phyloP scores from a whole-genome alignment of 1,140 invertebrate species.

The Drosophila tropicalis region DNA sequence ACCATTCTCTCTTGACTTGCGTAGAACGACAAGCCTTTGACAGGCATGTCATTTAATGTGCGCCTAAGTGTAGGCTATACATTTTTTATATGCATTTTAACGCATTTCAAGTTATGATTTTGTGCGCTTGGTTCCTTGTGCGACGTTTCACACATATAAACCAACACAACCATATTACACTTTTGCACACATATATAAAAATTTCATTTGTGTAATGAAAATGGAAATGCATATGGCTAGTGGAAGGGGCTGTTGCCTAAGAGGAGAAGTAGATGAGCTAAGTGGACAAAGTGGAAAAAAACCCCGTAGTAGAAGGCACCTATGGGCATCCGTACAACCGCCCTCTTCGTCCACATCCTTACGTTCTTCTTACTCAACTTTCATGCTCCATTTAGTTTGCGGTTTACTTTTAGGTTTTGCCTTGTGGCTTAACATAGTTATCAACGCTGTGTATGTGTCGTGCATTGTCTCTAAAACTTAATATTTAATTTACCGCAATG shows the following conservation, averaged over 20 bases:
- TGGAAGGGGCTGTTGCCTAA: not conserved
- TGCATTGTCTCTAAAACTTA: conserved; percentile 2
- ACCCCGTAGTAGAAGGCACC: not conserved
- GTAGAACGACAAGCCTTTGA: conserved; percentile 59
- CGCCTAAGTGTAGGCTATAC: conserved; percentile 75
- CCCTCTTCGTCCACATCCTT: no score
- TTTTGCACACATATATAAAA: conserved; percentile 41
- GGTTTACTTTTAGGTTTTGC: conserved; percentile 16
- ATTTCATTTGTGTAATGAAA: conserved; percentile 57
- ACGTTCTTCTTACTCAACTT: not conserved
- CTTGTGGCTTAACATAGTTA: conserved; percentile 15
- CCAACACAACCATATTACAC: conserved; percentile 15
- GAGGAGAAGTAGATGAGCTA: not conserved
- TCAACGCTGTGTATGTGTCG: not conserved
- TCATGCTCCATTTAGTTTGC: conserved; percentile 37
- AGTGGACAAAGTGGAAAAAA: not conserved
- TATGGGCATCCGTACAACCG: no score
- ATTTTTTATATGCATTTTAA: conserved; percentile 81
- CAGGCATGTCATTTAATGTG: conserved; percentile 76
- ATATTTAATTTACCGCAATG: conserved; percentile 22
- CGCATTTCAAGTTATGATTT: conserved; percentile 80
- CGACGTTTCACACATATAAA: conserved; percentile 22
- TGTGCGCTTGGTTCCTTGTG: conserved; percentile 4
- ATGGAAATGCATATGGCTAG: conserved; percentile 48
- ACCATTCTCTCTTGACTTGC: not conserved